Conservation (phyloP, 2,797 vertebrate genomes). For the Argentina silus region DNA sequence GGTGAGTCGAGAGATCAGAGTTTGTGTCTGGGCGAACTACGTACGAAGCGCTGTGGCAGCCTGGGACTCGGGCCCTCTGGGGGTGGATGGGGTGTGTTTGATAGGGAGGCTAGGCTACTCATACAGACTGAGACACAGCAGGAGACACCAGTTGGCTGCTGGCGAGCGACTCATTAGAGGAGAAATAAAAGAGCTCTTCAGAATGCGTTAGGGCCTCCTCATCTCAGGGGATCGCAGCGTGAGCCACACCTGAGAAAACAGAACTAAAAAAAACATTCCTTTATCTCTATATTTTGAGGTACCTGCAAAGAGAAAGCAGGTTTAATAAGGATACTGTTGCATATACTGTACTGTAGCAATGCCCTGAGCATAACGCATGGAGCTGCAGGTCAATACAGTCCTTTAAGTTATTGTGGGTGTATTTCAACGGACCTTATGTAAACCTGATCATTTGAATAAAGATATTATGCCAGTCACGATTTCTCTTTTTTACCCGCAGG, state of each 20-base stretch:
- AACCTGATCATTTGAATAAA: too few relatives aligned
- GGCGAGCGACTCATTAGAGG: conserved; percentile 72
- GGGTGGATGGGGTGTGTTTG: conserved; percentile 63
- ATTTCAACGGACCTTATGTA: too few relatives aligned
- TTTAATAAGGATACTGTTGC: too few relatives aligned
- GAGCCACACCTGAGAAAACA: conserved; percentile 31
- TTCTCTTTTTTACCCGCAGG: too few relatives aligned
- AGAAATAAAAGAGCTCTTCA: conserved; percentile 61
- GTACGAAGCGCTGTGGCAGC: conserved; percentile 23
- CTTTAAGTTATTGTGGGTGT: too few relatives aligned
- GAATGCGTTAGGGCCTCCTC: conserved; percentile 50
- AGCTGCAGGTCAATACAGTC: too few relatives aligned
- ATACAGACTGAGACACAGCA: conserved; percentile 65
- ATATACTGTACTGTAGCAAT: not conserved
- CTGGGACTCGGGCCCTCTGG: conserved; percentile 49
- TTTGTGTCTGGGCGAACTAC: conserved; percentile 28
- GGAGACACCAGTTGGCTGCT: conserved; percentile 68
- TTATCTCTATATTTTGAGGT: not conserved
- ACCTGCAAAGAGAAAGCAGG: conserved; percentile 15
- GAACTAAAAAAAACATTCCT: not conserved
- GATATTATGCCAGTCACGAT: too few relatives aligned
- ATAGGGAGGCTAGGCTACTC: conserved; percentile 64
- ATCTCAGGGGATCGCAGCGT: conserved; percentile 44
- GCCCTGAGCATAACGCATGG: not conserved
- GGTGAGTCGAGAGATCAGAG: conserved; percentile 65